Percentiles rank a stretch among this genome's conserved stretches.
Conservation (phyloP, 2,113 vertebrate genomes). For the Xiphorhynchus elegans region DNA sequence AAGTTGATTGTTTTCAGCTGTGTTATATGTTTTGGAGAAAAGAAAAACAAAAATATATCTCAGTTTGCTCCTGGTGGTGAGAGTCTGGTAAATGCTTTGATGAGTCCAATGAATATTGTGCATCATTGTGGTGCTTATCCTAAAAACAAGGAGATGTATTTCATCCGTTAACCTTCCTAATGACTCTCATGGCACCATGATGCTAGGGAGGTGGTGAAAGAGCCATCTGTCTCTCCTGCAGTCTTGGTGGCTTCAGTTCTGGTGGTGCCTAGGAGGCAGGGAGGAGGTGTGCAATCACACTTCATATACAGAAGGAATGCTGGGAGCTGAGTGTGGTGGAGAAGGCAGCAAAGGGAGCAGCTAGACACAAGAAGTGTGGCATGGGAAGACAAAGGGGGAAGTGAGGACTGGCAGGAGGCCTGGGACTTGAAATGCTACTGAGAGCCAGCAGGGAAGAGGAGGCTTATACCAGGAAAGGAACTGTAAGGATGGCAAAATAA, state of each 20-base stretch:
- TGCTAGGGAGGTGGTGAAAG: background rate
- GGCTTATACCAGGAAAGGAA: background rate
- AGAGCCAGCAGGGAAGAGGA: background rate
- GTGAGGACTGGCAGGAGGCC: background rate
- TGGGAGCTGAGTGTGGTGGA: background rate
- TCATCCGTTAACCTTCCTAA: background rate
- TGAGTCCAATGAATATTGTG: background rate
- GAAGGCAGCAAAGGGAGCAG: background rate
- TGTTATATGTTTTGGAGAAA: background rate
- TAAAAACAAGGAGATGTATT: background rate
- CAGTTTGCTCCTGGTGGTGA: background rate
- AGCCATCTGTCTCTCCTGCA: background rate
- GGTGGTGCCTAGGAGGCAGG: background rate
- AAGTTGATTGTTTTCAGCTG: slow-evolving; percentile 21
- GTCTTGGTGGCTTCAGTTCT: background rate
- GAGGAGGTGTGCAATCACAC: background rate
- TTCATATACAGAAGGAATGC: background rate
- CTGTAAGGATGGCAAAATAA: background rate
- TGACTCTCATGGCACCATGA: background rate
- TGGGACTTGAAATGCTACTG: background rate
- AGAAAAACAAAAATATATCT: background rate
- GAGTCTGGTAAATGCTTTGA: background rate
- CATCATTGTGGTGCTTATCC: background rate
- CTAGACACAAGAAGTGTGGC: background rate
- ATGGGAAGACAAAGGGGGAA: background rate